Percentiles rank a stretch among this genome's conserved stretches.
Conservation (phyloP, 2,888 invertebrate genomes). For the Cordylochernes scorpioides region DNA sequence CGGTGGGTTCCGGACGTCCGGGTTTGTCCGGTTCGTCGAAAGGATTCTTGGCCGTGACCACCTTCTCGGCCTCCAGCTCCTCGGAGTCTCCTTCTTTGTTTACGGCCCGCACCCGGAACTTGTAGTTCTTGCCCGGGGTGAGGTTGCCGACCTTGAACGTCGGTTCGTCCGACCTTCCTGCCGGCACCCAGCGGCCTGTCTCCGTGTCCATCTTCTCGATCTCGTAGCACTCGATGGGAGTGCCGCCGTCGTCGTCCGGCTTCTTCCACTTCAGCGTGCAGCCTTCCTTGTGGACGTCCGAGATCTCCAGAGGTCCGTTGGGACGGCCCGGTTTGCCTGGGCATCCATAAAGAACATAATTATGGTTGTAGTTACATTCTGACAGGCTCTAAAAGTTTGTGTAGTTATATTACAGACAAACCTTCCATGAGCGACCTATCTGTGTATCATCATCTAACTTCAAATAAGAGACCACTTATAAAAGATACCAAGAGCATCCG, state of each 20-base stretch:
- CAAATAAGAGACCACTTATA: too few relatives aligned
- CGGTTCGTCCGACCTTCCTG: constrained; percentile 17
- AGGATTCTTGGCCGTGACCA: constrained; percentile 29
- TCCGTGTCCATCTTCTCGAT: constrained; percentile 23
- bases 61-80: constrained; percentile 24
- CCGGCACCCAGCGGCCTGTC: constrained; percentile 21
- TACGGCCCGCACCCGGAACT: constrained; percentile 30
- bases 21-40: constrained; percentile 35
- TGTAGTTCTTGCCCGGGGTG: constrained; percentile 26
- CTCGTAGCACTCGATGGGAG: constrained; percentile 12
- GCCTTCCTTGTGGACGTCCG: constrained; percentile 19
- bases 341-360: constrained; percentile 1
- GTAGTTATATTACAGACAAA: not conserved
- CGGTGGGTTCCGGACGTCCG: constrained; percentile 59
- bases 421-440: too few relatives aligned
- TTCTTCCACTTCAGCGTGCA: constrained; percentile 20
- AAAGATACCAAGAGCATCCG: too few relatives aligned
- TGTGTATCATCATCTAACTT: too few relatives aligned
- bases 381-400: not conserved
- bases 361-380: not conserved
- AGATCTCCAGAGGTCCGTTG: constrained; percentile 20
- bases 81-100: constrained; percentile 29
- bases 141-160: constrained; percentile 21
- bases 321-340: constrained; percentile 10
- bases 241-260: constrained; percentile 18